Evolutionary conservation across 2,797 vertebrate species (phyloP).

Genomic region (Chaunax sp.): DNA sequence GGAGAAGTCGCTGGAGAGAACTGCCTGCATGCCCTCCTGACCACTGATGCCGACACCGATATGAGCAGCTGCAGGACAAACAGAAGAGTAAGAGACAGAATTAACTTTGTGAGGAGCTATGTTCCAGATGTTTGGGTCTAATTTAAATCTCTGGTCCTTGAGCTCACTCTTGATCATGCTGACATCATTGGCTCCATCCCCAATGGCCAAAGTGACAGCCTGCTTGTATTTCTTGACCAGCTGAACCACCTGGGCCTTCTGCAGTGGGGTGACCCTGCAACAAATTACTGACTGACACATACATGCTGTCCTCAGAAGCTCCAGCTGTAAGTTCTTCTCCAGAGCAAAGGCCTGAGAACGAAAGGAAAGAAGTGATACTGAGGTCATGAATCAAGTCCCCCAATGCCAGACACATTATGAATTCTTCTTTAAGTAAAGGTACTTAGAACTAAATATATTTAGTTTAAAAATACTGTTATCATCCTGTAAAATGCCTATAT

Average conservation of each 20-base stretch:
- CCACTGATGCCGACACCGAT: slow-evolving; percentile 95
- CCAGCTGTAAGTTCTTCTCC: slow-evolving; percentile 86
- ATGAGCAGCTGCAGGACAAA: slow-evolving; percentile 86
- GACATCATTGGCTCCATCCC: slow-evolving; percentile 94
- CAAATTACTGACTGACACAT: slow-evolving; percentile 95
- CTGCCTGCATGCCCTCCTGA: slow-evolving; percentile 95
- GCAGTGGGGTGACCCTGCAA: slow-evolving; percentile 94
- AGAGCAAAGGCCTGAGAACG: slow-evolving; percentile 86
- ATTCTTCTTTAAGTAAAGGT: no score
- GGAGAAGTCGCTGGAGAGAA: slow-evolving; percentile 92
- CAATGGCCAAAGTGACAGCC: slow-evolving; percentile 91
- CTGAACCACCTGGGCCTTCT: slow-evolving; percentile 95
- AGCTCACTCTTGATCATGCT: slow-evolving; percentile 95
- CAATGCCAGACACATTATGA: background rate
- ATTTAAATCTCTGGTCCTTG: background rate
- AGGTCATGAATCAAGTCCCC: background rate
- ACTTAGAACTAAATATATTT: no score
- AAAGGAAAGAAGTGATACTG: background rate
- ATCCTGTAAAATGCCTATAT: no score
- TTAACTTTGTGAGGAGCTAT: no score
- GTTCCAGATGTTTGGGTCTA: background rate
- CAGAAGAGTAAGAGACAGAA: background rate
- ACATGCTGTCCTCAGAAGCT: slow-evolving; percentile 89
- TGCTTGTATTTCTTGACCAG: slow-evolving; percentile 94
- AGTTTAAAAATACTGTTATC: no score